Evolutionary conservation across 1,140 invertebrate species (phyloP).

Genomic region (Sycophaga agraensis): DNA sequence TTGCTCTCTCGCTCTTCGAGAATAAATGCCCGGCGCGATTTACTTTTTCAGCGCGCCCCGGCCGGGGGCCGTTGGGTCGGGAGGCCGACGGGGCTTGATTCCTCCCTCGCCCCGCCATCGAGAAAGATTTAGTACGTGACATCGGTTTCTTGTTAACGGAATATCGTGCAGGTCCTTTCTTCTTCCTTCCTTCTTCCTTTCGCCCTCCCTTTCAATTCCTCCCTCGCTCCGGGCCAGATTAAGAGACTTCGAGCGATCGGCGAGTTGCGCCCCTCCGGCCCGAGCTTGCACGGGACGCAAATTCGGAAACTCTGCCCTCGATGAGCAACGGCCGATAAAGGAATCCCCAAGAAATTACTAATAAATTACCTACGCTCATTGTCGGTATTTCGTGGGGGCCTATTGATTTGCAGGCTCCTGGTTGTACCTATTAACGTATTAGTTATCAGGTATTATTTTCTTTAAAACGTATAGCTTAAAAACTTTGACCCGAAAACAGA

Average conservation of each 20-base stretch:
- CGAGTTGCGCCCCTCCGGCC: background rate
- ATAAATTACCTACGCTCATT: too few species aligned
- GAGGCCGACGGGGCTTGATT: slow-evolving; percentile 10
- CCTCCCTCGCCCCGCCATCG: too few species aligned
- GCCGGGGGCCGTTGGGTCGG: too few species aligned
- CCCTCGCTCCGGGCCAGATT: slow-evolving; percentile 28
- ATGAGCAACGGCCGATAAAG: background rate
- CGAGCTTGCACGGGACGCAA: background rate
- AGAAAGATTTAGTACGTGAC: slow-evolving; percentile 42
- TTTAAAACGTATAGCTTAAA: too few species aligned
- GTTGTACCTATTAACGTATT: too few species aligned
- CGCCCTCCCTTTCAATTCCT: slow-evolving; percentile 34
- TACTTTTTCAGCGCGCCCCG: slow-evolving; percentile 22
- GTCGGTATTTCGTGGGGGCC: too few species aligned
- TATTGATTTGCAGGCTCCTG: too few species aligned
- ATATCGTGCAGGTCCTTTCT: slow-evolving; percentile 39
- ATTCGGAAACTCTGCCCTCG: background rate
- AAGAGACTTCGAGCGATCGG: slow-evolving; percentile 13
- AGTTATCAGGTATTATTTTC: too few species aligned
- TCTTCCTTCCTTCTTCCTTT: too few species aligned
- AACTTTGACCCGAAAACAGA: too few species aligned
- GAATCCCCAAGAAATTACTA: background rate
- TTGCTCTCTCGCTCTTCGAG: background rate
- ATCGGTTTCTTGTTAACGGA: slow-evolving; percentile 51
- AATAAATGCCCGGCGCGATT: slow-evolving; percentile 22